Evolutionary conservation across 2,888 invertebrate genomes (phyloP), one percentile per base, ranked within the genome.

Genomic region (Liodrosophila aerea): DNA sequence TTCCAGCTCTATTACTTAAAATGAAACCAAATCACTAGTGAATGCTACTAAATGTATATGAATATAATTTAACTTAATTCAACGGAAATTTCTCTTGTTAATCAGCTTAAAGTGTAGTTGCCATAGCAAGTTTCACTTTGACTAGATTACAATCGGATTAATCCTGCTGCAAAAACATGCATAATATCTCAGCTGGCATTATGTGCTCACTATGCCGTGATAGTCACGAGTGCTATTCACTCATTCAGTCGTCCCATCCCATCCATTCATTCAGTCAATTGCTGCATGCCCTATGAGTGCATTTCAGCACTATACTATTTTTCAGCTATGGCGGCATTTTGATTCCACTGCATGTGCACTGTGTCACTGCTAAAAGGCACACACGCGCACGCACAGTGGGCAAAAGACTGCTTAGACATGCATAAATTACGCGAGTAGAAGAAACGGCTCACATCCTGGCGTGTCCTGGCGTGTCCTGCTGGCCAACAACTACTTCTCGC

Each of bases 341-440:
- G 72, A 71, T 56, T 71, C 36, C 60, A 45, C 39, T 7, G 5
- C 22, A 22, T 22, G 22, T 22, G 22, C 22, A 22, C n/a, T 52
- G 31, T 72, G 56, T 57, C 72, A 52, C 56, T 63, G 62, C 18
- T 22, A 63, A 57, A 41, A 49, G 45, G 27, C 58, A 54, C 39
- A 34, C 18, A 50, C 15, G 7, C 16, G 15, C 36, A 18, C n/a
- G 18, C 39, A 18, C 22, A 22, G 43, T 56, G 45, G 45, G 12
- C 52, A 56, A 67, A 68, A 68, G 70, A 51, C 63, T 64, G 80
- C 67, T 80, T 80, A 72, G 78, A 74, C 64, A 66, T 77, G 83
- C 76, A 77, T 75, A 78, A 77, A 82, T 82, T 82, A 69, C 37
- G 57, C 63, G 62, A 53, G 64, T 22, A 62, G 65, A 68, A 78